A percentile compares a stretch with the other conserved stretches of the same genome.
Conservation (phyloP, 2,888 invertebrate genomes). For the Holacanthella duospinosa region DNA sequence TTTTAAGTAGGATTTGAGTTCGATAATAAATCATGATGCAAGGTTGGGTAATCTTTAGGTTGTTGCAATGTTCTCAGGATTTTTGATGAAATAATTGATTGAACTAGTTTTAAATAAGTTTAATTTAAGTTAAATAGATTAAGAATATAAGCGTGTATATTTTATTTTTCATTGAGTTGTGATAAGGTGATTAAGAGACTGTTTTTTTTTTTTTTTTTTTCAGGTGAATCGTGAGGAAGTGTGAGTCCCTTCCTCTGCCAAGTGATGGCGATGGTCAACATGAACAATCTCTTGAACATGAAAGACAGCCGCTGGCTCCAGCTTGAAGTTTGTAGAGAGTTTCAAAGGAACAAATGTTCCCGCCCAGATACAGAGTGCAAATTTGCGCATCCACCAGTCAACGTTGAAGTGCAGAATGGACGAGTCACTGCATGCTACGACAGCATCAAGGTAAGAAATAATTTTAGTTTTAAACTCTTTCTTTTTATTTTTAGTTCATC, state of each 20-base stretch:
- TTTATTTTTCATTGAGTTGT: neutral
- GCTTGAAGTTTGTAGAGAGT: slow-evolving; percentile 98
- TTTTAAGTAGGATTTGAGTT: no score
- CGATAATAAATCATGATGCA: no score
- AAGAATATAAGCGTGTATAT: no score
- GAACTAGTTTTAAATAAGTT: no score
- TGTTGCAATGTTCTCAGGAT: no score
- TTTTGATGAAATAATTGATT: no score
- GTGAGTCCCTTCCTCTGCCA: slow-evolving; percentile 7
- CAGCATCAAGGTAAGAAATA: slow-evolving; percentile 89
- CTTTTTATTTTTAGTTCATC: neutral
- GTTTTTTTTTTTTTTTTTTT: neutral
- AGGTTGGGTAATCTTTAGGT: no score
- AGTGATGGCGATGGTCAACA: slow-evolving; percentile 84
- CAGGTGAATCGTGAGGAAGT: neutral
- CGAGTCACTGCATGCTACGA: slow-evolving; percentile 99
- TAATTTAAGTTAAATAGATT: no score
- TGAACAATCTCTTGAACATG: slow-evolving; percentile 92
- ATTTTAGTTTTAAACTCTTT: no score
- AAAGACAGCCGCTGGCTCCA: slow-evolving; percentile 99
- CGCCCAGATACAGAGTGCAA: slow-evolving; percentile 99
- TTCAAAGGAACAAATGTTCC: slow-evolving; percentile 98
- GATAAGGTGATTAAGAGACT: neutral
- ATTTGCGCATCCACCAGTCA: slow-evolving; percentile 98
- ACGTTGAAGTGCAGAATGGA: slow-evolving; percentile 99